A percentile compares a stretch with the other conserved stretches of the same genome.
Conservation (phyloP, 2,797 vertebrate genomes). For the Serranus cabrilla region DNA sequence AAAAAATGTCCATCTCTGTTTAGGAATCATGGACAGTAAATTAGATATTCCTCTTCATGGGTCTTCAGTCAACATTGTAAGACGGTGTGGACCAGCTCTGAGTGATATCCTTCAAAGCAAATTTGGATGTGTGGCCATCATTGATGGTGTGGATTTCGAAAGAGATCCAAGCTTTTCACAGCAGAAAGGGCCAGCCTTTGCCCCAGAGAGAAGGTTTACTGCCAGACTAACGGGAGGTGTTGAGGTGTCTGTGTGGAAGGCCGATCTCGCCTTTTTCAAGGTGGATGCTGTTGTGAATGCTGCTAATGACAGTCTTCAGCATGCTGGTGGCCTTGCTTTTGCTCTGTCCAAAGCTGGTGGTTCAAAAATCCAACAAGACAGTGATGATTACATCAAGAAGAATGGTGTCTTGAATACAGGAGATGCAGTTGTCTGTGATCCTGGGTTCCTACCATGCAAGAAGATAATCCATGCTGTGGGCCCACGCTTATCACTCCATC, state of each 20-base stretch:
- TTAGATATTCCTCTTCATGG: constrained; percentile 64
- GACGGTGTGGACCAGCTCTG: constrained; percentile 54
- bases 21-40: constrained; percentile 41
- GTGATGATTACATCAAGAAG: fast-evolving
- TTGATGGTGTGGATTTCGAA: constrained; percentile 57
- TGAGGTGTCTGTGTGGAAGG: constrained; percentile 88
- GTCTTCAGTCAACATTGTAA: constrained; percentile 70
- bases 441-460: constrained; percentile 85
- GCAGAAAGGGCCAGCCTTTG: background rate
- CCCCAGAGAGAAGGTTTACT: constrained; percentile 67
- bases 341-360: constrained; percentile 87
- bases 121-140: constrained; percentile 82
- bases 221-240: constrained; percentile 53
- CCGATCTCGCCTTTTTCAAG: constrained; percentile 85
- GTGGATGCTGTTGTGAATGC: constrained; percentile 92
- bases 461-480: constrained; percentile 92
- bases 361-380: constrained; percentile 76
- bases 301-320: constrained; percentile 83
- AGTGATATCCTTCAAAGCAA: constrained; percentile 74
- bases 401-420: constrained; percentile 63
- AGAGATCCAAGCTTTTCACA: fast-evolving
- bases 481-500: constrained; percentile 29
- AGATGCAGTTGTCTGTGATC: constrained; percentile 37
- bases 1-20: constrained; percentile 1
- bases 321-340: constrained; percentile 86